Conservation (phyloP, 2,888 invertebrate species). For the Epistrophe eligans region DNA sequence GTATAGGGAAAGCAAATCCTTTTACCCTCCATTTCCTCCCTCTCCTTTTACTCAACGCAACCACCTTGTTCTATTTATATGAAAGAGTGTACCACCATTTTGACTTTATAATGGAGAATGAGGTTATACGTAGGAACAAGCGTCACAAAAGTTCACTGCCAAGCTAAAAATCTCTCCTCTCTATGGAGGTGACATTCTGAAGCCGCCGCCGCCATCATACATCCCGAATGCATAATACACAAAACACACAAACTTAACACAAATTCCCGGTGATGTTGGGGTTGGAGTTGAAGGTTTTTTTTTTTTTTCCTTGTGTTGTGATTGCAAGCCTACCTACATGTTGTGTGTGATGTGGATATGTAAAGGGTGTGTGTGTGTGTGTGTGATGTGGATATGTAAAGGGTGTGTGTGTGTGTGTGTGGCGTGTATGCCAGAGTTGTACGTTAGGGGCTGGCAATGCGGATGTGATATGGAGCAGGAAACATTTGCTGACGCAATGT, state of each 20-base stretch:
- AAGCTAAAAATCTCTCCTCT: conserved; percentile 36
- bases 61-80: conserved; percentile 4
- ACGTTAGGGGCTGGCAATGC: conserved; percentile 24
- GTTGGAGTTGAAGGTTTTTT: not conserved
- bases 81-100: conserved; percentile 15
- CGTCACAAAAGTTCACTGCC: conserved; percentile 54
- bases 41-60: not conserved
- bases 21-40: not conserved
- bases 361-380: not conserved
- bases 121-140: not conserved
- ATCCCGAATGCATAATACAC: conserved; percentile 7
- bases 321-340: conserved; percentile 52
- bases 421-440: not conserved
- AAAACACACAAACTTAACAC: conserved; percentile 33
- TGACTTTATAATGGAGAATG: conserved; percentile 20
- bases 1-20: conserved; percentile 2
- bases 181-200: conserved; percentile 27
- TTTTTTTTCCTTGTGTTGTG: not conserved
- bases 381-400: not conserved
- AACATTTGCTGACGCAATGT: conserved; percentile 74
- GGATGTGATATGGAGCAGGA: conserved; percentile 72
- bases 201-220: conserved; percentile 24
- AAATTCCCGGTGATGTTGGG: conserved; percentile 49
- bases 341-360: not conserved
- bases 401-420: not conserved